Evolutionary conservation across 2,797 vertebrate species (phyloP).

Genomic region (Anisognathus igniventris): DNA sequence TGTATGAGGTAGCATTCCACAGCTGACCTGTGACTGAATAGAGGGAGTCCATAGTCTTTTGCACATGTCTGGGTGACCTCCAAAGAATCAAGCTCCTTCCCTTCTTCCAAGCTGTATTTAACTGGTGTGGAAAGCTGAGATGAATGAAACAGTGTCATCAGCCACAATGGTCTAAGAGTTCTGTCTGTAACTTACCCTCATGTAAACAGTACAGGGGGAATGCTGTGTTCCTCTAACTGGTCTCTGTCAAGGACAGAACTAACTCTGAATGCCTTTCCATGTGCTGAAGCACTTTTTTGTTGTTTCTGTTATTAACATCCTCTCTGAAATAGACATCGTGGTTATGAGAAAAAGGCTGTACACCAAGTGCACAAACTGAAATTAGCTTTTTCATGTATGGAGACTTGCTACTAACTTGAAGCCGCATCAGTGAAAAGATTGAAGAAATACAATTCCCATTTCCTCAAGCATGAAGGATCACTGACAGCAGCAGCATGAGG

Average conservation of each 20-base stretch:
- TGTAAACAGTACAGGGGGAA: not conserved
- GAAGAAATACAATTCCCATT: not conserved
- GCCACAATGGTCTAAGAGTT: not conserved
- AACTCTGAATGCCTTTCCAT: rapidly evolving
- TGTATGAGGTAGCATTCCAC: not conserved
- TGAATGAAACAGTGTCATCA: not conserved
- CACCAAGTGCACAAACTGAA: not conserved
- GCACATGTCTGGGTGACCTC: rapidly evolving
- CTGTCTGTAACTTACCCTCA: not conserved
- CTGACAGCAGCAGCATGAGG: not conserved
- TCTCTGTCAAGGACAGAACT: not conserved
- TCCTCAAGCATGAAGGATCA: not conserved
- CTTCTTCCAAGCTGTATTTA: not conserved
- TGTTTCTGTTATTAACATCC: not conserved
- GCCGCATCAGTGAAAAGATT: not conserved
- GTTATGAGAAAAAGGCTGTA: not conserved
- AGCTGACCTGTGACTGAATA: not conserved
- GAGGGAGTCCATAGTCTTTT: not conserved
- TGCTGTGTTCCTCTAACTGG: not conserved
- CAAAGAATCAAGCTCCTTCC: not conserved
- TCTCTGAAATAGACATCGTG: not conserved
- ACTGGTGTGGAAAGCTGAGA: not conserved
- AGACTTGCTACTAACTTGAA: not conserved
- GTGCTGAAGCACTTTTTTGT: not conserved
- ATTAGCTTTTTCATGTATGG: not conserved